Conservation (phyloP, 2,888 invertebrate genomes). For the Odontocolon sp. region DNA sequence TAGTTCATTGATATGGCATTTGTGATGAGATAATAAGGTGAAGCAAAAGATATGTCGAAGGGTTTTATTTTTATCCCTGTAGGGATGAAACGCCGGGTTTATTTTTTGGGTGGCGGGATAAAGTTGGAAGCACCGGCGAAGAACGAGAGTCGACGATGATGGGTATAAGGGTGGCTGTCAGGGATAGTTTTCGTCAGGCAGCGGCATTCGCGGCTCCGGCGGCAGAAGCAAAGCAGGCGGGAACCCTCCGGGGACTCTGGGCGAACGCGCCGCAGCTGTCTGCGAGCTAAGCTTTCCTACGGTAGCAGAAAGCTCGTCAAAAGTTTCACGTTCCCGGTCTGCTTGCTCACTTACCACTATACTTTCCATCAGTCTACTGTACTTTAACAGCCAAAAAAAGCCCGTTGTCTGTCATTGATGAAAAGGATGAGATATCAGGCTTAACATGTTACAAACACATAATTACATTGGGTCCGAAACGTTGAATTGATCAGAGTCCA, state of each 20-base stretch:
- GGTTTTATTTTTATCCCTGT: no score
- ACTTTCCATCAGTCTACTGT: background rate
- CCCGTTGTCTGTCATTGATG: conserved; percentile 3
- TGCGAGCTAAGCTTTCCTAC: conserved; percentile 54
- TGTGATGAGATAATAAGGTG: conserved; percentile 64
- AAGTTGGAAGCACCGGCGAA: conserved; percentile 38
- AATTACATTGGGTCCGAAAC: conserved; percentile 4
- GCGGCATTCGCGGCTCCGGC: conserved; percentile 67
- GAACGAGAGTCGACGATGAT: conserved; percentile 75
- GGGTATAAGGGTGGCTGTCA: conserved; percentile 79
- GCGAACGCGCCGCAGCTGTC: conserved; percentile 54
- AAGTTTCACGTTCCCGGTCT: conserved; percentile 35
- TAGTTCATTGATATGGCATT: conserved; percentile 53
- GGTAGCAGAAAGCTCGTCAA: conserved; percentile 58
- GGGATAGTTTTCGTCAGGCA: conserved; percentile 76
- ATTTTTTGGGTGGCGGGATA: background rate
- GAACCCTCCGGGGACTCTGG: conserved; percentile 52
- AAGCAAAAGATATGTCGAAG: no score
- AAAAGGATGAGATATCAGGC: background rate
- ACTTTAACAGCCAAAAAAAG: background rate
- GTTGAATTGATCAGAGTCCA: background rate
- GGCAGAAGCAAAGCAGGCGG: conserved; percentile 73
- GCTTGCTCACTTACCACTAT: background rate
- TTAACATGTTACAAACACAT: background rate
- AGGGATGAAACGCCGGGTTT: no score